Evolutionary conservation across 2,888 invertebrate genomes (phyloP), one percentile per base, ranked within the genome.

Genomic region (Callosobruchus maculatus): DNA sequence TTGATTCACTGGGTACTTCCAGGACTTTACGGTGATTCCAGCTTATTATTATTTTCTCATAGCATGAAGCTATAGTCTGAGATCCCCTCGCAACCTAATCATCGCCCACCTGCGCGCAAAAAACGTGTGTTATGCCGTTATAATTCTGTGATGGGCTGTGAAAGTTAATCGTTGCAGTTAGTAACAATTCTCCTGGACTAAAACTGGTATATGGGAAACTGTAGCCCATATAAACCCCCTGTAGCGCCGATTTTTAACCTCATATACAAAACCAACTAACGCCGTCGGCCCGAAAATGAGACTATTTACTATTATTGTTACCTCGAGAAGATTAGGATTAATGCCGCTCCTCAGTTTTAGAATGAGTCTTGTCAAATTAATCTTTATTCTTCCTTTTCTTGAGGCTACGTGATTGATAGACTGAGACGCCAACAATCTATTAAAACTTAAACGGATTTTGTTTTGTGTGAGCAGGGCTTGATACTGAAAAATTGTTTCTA

Each of bases 241-340:
- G 78, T 72, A 66, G 80, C 76, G 78, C 74, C 75, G 75, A 78
- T 76, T 77, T 78, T 74, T 76, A 77, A 74, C 76, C 3, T 76
- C 78, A 74, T 78, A 79, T 78, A 78, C 73, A 22, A 71, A 71
- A 75, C 71, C 68, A 71, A 72, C 74, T 75, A 71, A 73, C 73
- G 71, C 73, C 49, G 49, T 49, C 49, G 68, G 70, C 72, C 72
- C 70, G 22, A 70, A 70, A 72, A 74, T 72, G 70, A 72, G 73
- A 73, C 71, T 71, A 71, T 73, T 71, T 67, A 71, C 68, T 73
- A 73, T 71, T 73, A 73, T 68, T 68, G 67, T 68, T 73, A 73
- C 49, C 49, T 13, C 49, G 49, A 73, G 68, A 73, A 71, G 73
- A 73, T 73, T 72, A 77, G 77, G 78, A 78, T 78, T 75, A 77